Conservation (phyloP, 2,113 vertebrate species). For the Vulpes lagopus region DNA sequence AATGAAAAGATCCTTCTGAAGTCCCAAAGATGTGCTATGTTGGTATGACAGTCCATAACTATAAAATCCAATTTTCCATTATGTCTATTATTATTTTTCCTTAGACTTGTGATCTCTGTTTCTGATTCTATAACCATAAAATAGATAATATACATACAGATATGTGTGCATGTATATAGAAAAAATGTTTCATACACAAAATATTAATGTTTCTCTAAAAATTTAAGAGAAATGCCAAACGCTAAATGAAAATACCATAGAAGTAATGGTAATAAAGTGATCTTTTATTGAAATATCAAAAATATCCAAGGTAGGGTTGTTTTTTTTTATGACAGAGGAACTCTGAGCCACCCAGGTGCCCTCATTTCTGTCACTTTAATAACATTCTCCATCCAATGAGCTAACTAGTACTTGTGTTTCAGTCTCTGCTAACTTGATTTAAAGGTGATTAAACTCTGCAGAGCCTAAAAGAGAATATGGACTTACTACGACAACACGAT, state of each 20-base stretch:
- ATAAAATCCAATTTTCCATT: not conserved
- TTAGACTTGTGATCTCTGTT: not conserved
- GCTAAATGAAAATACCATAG: not conserved
- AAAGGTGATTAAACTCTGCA: not conserved
- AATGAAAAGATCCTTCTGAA: not conserved
- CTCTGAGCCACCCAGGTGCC: not conserved
- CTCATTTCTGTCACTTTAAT: not conserved
- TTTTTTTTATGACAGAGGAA: not conserved
- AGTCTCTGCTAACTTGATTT: not conserved
- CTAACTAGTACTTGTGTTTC: not conserved
- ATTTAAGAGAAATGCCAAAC: not conserved
- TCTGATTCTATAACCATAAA: not conserved
- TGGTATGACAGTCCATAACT: not conserved
- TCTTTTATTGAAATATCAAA: not conserved
- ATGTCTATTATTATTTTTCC: not conserved
- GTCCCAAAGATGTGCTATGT: not conserved
- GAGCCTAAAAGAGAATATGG: not conserved
- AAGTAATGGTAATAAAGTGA: slow-evolving; percentile 3
- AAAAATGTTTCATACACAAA: not conserved
- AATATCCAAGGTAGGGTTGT: not conserved
- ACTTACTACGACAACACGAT: slow-evolving; percentile 5
- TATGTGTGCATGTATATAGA: not conserved
- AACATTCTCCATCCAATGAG: not conserved
- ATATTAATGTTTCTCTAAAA: not conserved
- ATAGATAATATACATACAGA: not conserved